Percentiles rank a stretch among this genome's conserved stretches.
These are phyloP conservation scores for Megalops cyprinoides DNA, from an alignment of 2,797 vertebrate genomes.

Conservation along the genomic window DNA sequence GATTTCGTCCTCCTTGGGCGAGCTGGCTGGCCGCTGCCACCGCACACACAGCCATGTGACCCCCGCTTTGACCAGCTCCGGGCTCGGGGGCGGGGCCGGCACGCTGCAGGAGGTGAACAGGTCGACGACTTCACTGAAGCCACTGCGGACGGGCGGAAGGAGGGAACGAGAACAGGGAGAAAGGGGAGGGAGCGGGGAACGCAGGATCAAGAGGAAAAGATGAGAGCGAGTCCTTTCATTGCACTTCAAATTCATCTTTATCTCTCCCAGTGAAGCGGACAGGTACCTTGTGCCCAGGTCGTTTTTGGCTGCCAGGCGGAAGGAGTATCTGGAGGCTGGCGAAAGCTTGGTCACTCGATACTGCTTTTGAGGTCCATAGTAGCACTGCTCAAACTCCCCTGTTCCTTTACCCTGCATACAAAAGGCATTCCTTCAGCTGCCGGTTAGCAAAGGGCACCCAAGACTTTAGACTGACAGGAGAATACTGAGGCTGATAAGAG, in stretches of 20 bases:
- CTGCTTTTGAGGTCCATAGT: constrained; percentile 91
- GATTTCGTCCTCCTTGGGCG: constrained; percentile 94
- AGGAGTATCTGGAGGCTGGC: constrained; percentile 92
- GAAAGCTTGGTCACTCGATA: constrained; percentile 92
- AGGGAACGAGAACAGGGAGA: constrained; percentile 38
- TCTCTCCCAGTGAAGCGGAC: neutral
- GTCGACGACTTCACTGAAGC: constrained; percentile 92
- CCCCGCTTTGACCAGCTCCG: constrained; percentile 86
- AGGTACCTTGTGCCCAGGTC: constrained; percentile 91
- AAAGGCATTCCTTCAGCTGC: neutral
- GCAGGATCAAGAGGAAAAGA: neutral
- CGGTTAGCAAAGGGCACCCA: neutral
- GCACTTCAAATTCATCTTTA: neutral
- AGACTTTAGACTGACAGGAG: no score
- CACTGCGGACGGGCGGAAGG: constrained; percentile 75
- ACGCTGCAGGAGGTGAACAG: constrained; percentile 97
- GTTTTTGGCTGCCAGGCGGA: constrained; percentile 95
- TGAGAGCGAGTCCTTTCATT: neutral
- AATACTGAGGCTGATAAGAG: neutral
- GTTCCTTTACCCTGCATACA: constrained; percentile 85
- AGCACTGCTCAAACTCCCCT: constrained; percentile 89
- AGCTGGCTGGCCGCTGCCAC: constrained; percentile 91
- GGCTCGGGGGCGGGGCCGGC: constrained; percentile 87
- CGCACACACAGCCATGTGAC: constrained; percentile 91
- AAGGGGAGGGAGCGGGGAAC: no score